phyloP scores from a whole-genome alignment of 2,888 invertebrate species.

The Scelioninae gen. 2 region DNA sequence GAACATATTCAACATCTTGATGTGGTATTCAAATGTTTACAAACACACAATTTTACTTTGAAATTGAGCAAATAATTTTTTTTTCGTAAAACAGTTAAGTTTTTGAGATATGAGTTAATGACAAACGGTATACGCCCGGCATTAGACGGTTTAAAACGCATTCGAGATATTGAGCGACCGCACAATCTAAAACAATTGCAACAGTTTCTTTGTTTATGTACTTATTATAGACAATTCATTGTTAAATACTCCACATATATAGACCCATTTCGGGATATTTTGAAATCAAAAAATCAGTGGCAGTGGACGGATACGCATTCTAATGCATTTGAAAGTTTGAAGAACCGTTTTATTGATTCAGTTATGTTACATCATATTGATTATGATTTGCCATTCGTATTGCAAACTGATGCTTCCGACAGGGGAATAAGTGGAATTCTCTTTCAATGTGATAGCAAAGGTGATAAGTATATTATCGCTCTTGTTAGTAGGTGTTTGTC shows the following conservation, averaged over 20 bases:
- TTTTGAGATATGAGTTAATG: too few relatives aligned
- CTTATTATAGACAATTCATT: constrained; percentile 49
- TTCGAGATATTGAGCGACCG: too few relatives aligned
- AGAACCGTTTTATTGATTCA: constrained; percentile 46
- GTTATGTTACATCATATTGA: constrained; percentile 40
- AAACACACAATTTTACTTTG: too few relatives aligned
- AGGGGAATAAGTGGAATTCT: constrained; percentile 56
- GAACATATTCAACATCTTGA: too few relatives aligned
- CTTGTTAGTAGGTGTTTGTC: constrained; percentile 32
- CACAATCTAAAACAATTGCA: constrained; percentile 62
- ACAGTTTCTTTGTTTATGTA: constrained; percentile 62
- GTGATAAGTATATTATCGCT: not conserved
- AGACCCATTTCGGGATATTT: constrained; percentile 20
- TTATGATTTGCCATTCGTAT: too few relatives aligned
- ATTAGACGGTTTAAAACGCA: too few relatives aligned
- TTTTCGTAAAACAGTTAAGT: too few relatives aligned
- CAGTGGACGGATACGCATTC: not conserved
- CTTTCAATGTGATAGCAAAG: constrained; percentile 39
- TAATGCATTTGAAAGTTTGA: constrained; percentile 38
- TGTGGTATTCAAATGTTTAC: too few relatives aligned
- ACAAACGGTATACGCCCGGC: too few relatives aligned
- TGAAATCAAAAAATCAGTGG: constrained; percentile 4
- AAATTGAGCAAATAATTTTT: too few relatives aligned
- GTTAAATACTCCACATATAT: constrained; percentile 6
- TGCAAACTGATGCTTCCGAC: constrained; percentile 53